phyloP scores from a whole-genome alignment of 2,113 vertebrate genomes.

The Oenanthe oenanthe region DNA sequence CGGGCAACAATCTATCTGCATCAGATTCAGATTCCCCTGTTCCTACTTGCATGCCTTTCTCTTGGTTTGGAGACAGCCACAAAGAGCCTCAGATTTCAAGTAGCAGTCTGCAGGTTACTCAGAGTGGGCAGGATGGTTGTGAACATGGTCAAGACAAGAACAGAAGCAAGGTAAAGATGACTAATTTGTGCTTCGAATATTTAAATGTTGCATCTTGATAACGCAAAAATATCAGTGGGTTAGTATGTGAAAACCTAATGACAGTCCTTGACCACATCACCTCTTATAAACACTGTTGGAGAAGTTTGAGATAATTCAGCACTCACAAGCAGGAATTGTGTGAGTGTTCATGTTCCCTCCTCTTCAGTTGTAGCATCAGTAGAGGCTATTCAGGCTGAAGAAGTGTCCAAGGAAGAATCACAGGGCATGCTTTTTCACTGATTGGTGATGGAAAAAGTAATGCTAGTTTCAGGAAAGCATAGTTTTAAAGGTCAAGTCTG shows the following conservation, averaged over 20 bases:
- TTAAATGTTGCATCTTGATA: neutral
- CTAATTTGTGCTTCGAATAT: neutral
- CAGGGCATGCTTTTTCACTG: neutral
- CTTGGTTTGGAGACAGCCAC: conserved; percentile 91
- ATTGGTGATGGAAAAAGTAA: neutral
- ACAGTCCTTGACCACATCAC: neutral
- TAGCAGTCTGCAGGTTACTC: conserved; percentile 78
- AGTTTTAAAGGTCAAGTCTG: neutral
- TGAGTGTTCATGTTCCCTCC: neutral
- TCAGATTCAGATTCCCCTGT: conserved; percentile 88
- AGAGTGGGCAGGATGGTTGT: conserved; percentile 70
- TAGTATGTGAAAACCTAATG: neutral
- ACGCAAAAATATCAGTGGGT: neutral
- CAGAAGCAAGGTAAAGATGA: conserved; percentile 82
- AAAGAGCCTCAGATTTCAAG: conserved; percentile 83
- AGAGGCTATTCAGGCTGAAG: neutral
- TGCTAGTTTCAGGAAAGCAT: neutral
- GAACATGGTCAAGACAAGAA: conserved; percentile 82
- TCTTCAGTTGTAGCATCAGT: neutral
- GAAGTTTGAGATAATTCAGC: neutral
- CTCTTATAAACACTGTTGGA: neutral
- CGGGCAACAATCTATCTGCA: conserved; percentile 84
- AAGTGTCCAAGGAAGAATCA: neutral
- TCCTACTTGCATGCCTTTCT: conserved; percentile 93
- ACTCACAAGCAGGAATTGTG: neutral